These are phyloP conservation scores for Corapipo altera DNA, from an alignment of 2,113 vertebrate genomes.

Conservation along the genomic window DNA sequence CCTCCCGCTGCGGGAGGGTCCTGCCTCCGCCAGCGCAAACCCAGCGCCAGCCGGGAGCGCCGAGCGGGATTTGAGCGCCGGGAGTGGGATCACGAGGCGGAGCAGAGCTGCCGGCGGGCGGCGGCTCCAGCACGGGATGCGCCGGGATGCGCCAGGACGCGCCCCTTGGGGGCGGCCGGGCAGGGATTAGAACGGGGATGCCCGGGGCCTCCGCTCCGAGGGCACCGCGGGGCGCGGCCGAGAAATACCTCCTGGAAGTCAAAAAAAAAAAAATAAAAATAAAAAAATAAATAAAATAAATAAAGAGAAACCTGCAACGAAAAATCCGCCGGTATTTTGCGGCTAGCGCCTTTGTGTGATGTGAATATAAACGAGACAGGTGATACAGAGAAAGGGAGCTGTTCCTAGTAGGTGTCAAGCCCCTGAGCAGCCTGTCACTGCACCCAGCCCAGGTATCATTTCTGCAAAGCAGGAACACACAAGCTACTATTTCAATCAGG, in stretches of 20 bases:
- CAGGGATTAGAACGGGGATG: fast-evolving
- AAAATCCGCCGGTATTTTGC: fast-evolving
- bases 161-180: not conserved
- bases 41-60: not conserved
- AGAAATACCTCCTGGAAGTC: not conserved
- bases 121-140: constrained; percentile 33
- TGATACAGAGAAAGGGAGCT: not conserved
- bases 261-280: not conserved
- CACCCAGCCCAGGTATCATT: not conserved
- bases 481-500: not conserved
- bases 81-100: constrained; percentile 57
- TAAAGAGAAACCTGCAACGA: not conserved
- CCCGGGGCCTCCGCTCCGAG: fast-evolving
- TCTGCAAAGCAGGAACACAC: not conserved
- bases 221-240: not conserved
- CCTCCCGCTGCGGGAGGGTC: not conserved
- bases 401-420: not conserved
- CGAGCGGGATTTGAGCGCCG: constrained; percentile 14
- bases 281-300: not conserved
- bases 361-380: fast-evolving
- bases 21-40: not conserved
- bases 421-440: not conserved
- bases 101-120: not conserved
- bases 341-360: not conserved
- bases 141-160: not conserved